phyloP scores from a whole-genome alignment of 2,797 vertebrate species.

The Xerus rutilus region DNA sequence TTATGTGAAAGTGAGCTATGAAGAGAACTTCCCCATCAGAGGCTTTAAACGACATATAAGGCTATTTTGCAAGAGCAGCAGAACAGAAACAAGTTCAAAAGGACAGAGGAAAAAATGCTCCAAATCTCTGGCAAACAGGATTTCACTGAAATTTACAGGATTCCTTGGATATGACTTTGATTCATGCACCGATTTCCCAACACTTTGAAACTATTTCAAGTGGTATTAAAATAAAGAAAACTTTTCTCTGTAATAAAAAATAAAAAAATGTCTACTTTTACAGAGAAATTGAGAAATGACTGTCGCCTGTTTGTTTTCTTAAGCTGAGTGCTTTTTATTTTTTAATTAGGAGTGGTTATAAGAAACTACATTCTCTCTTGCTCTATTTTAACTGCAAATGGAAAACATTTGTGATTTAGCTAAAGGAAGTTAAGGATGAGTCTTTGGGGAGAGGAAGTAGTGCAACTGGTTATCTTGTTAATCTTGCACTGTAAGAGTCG shows the following conservation, averaged over 20 bases:
- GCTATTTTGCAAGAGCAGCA: conserved; percentile 84
- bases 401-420: conserved; percentile 77
- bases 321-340: conserved; percentile 56
- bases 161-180: conserved; percentile 78
- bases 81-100: conserved; percentile 86
- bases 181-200: conserved; percentile 79
- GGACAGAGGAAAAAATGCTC: conserved; percentile 74
- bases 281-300: conserved; percentile 69
- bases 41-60: conserved; percentile 68
- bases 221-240: conserved; percentile 80
- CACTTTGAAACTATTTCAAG: conserved; percentile 81
- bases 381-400: conserved; percentile 67
- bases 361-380: conserved; percentile 39
- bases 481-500: conserved; percentile 43
- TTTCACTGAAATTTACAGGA: conserved; percentile 81
- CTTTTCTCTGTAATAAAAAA: conserved; percentile 71
- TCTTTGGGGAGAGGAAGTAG: conserved; percentile 74
- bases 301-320: neutral
- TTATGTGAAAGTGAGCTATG: conserved; percentile 81
- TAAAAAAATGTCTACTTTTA: conserved; percentile 69
- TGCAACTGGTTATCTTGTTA: conserved; percentile 69
- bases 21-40: conserved; percentile 82
- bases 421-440: conserved; percentile 77
- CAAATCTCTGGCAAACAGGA: conserved; percentile 80
- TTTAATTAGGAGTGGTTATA: conserved; percentile 58